phyloP scores from a whole-genome alignment of 2,113 vertebrate species.

The Pterophyllum scalare region DNA sequence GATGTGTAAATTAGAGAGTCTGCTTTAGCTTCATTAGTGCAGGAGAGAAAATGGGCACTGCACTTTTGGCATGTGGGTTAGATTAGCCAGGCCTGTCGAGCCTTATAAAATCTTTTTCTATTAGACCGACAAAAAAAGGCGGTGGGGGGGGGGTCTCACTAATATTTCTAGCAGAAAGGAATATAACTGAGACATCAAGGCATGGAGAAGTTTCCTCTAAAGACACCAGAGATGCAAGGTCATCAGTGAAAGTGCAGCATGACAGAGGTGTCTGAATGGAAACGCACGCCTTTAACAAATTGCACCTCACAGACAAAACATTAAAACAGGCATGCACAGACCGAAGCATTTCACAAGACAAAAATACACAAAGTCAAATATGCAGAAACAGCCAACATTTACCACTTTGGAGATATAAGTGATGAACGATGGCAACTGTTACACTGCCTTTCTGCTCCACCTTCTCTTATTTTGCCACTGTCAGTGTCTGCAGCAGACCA shows the following conservation, averaged over 20 bases:
- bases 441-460: neutral
- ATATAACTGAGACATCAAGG: constrained; percentile 24
- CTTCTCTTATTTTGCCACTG: constrained; percentile 4
- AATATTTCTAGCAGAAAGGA: constrained; percentile 54
- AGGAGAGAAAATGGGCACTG: constrained; percentile 64
- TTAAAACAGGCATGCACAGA: neutral
- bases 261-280: neutral
- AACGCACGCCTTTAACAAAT: constrained; percentile 18
- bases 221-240: constrained; percentile 22
- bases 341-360: neutral
- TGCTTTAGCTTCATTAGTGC: constrained; percentile 59
- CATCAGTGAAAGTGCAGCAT: constrained; percentile 17
- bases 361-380: neutral
- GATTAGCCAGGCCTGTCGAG: constrained; percentile 64
- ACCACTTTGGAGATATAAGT: neutral
- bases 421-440: constrained; percentile 45
- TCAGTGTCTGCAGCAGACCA: neutral
- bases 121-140: too few species aligned
- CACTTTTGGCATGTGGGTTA: constrained; percentile 74
- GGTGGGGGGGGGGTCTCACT: constrained; percentile 31
- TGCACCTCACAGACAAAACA: constrained; percentile 5
- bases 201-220: constrained; percentile 31
- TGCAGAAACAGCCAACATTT: constrained; percentile 4
- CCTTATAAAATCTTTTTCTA: constrained; percentile 60
- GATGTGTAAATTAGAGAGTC: constrained; percentile 24